Conservation (phyloP, 2,113 vertebrate genomes). For the Ptilonorhynchus violaceus region DNA sequence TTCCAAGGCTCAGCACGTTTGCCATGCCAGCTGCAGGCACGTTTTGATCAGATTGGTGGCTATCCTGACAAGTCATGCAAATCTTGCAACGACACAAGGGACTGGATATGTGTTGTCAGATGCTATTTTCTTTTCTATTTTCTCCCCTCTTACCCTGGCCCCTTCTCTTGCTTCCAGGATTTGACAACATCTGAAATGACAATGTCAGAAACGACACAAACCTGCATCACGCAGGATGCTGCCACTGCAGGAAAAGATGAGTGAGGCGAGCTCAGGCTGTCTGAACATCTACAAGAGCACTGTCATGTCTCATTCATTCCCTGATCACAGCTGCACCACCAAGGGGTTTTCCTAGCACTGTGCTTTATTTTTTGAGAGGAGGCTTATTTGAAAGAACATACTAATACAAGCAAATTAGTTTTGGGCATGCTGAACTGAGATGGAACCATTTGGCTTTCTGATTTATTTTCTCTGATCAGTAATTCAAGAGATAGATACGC, state of each 20-base stretch:
- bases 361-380: neutral
- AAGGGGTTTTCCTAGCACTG: neutral
- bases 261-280: neutral
- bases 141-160: neutral
- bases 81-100: neutral
- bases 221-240: neutral
- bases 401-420: neutral
- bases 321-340: neutral
- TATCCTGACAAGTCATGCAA: neutral
- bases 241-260: neutral
- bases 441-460: neutral
- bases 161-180: neutral
- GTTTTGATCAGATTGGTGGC: neutral
- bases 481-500: neutral
- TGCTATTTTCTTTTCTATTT: neutral
- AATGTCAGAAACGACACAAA: neutral
- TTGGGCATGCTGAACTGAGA: neutral
- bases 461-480: neutral
- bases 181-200: constrained; percentile 7
- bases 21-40: neutral
- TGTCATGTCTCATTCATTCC: neutral
- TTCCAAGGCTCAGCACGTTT: neutral
- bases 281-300: neutral
- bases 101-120: neutral
- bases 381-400: neutral